Percentiles rank a stretch among this genome's conserved stretches.
These are phyloP conservation scores for Megatriorchis doriae DNA, from an alignment of 2,113 vertebrate species.

Conservation along the genomic window DNA sequence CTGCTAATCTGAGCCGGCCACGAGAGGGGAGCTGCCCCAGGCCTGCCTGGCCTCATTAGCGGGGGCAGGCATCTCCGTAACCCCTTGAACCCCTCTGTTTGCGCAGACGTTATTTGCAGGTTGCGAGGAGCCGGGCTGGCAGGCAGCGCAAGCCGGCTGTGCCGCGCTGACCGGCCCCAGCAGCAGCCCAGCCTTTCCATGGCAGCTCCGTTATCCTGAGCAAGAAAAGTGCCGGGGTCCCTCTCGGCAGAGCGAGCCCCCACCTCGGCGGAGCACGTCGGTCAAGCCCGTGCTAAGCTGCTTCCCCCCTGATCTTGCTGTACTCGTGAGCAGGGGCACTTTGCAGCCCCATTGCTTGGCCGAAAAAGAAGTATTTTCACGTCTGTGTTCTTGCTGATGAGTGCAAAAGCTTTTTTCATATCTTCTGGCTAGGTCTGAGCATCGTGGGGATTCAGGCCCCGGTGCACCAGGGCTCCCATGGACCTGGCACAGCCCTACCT, in stretches of 20 bases:
- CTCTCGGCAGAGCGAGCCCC: background rate
- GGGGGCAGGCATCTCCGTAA: slow-evolving; percentile 15
- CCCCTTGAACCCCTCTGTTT: slow-evolving; percentile 15
- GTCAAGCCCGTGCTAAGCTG: too few species aligned
- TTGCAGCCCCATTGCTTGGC: background rate
- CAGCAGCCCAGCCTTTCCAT: background rate
- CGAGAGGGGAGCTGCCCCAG: slow-evolving; percentile 3
- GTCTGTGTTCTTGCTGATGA: fast-evolving
- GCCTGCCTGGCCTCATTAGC: slow-evolving; percentile 49
- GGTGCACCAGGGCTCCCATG: background rate
- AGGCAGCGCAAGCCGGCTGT: background rate
- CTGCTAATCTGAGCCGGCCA: slow-evolving; percentile 35
- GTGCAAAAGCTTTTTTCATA: background rate
- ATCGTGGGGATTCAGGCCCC: fast-evolving
- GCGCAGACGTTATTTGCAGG: background rate
- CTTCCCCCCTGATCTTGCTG: background rate
- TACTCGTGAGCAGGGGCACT: fast-evolving
- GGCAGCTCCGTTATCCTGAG: background rate
- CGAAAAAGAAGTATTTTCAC: fast-evolving
- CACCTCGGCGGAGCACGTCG: fast-evolving
- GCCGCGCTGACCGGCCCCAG: background rate
- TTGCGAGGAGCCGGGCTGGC: background rate
- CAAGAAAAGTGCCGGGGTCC: background rate
- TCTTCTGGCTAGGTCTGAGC: background rate
- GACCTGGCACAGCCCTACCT: background rate